Evolutionary conservation across 2,888 invertebrate species (phyloP).

Genomic region (Pristionchus entomophagus): DNA sequence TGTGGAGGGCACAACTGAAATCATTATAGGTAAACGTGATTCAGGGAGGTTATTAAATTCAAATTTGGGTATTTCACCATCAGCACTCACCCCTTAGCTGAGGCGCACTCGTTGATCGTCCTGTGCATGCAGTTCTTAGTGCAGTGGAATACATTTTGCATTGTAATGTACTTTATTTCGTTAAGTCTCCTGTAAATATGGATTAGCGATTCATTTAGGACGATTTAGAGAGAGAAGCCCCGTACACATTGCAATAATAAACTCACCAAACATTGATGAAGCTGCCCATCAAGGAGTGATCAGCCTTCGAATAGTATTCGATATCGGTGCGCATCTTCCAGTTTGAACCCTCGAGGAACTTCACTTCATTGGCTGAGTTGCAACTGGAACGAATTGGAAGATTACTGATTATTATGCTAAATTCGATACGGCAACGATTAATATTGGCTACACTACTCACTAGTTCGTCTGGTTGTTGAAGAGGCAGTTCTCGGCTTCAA

Average conservation of each 20-base stretch:
- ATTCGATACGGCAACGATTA: not conserved
- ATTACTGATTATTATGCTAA: not conserved
- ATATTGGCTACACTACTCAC: not conserved
- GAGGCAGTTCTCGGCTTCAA: not conserved
- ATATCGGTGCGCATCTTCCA: not conserved
- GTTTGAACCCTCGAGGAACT: not conserved
- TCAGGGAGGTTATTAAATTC: not conserved
- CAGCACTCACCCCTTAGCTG: not conserved
- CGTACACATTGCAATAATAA: too few relatives aligned
- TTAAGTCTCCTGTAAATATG: not conserved
- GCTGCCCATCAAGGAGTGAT: not conserved
- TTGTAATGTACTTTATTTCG: not conserved
- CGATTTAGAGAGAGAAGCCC: too few relatives aligned
- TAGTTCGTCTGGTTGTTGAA: not conserved
- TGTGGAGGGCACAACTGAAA: not conserved
- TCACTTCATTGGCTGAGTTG: not conserved
- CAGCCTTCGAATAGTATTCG: not conserved
- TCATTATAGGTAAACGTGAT: not conserved
- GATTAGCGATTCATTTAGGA: too few relatives aligned
- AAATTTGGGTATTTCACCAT: not conserved
- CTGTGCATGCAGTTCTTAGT: slow-evolving; percentile 42
- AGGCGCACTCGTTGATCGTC: not conserved
- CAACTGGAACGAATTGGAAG: not conserved
- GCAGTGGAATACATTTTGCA: slow-evolving; percentile 38
- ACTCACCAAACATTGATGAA: too few relatives aligned